Evolutionary conservation across 2,888 invertebrate species (phyloP).

Genomic region (Cerceris rybyensis): DNA sequence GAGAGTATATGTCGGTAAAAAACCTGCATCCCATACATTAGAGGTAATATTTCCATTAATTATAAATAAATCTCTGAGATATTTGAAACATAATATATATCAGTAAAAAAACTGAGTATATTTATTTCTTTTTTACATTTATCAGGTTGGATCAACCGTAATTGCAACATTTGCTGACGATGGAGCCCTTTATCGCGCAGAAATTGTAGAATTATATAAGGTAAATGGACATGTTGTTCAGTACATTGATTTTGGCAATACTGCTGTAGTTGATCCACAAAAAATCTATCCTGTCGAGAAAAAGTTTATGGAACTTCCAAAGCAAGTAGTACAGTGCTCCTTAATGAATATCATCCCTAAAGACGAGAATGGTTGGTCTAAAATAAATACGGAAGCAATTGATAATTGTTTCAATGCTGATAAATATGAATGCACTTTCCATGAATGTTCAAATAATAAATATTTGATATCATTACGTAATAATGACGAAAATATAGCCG

Average conservation of each 20-base stretch:
- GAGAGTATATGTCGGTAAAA: conserved; percentile 84
- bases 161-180: conserved; percentile 89
- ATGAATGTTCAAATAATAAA: conserved; percentile 82
- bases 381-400: conserved; percentile 81
- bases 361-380: conserved; percentile 84
- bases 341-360: conserved; percentile 85
- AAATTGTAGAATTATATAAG: conserved; percentile 84
- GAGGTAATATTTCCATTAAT: conserved; percentile 65
- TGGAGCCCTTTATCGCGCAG: conserved; percentile 88
- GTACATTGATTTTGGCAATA: conserved; percentile 91
- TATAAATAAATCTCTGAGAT: conserved; percentile 7
- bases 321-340: conserved; percentile 88
- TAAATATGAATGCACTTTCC: conserved; percentile 84
- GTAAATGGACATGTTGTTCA: conserved; percentile 86
- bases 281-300: conserved; percentile 89
- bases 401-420: conserved; percentile 86
- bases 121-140: conserved; percentile 10
- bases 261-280: conserved; percentile 84
- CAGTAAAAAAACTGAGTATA: conserved; percentile 6
- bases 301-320: conserved; percentile 86
- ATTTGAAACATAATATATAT: neutral
- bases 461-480: conserved; percentile 83
- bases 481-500: conserved; percentile 82
- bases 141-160: conserved; percentile 85
- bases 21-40: conserved; percentile 64